phyloP scores from a whole-genome alignment of 2,888 invertebrate species.

The Eupsilia transversa region DNA sequence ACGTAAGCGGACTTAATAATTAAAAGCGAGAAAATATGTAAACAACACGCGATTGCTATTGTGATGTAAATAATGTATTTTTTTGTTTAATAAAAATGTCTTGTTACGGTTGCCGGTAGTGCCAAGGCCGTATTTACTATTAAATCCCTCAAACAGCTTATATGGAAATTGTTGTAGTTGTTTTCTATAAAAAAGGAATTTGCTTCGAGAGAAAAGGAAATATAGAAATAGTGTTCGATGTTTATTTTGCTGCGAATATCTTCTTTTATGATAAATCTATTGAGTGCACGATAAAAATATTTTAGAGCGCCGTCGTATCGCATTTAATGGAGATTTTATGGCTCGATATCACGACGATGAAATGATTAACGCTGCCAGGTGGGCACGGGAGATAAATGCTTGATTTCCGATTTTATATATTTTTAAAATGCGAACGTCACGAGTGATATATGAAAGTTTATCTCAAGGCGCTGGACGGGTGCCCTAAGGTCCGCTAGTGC shows the following conservation, averaged over 20 bases:
- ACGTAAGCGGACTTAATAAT: constrained; percentile 24
- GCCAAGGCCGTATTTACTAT: constrained; percentile 22
- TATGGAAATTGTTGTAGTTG: neutral
- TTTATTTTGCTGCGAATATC: constrained; percentile 24
- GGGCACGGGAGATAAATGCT: constrained; percentile 24
- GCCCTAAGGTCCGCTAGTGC: constrained; percentile 71
- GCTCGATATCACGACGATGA: constrained; percentile 44
- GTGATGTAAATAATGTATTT: constrained; percentile 16
- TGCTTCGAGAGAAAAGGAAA: neutral
- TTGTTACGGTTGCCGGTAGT: constrained; percentile 3
- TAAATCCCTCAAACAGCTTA: constrained; percentile 33
- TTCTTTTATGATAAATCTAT: constrained; percentile 30
- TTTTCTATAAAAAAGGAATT: constrained; percentile 24
- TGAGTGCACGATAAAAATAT: constrained; percentile 35
- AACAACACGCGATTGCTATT: constrained; percentile 13
- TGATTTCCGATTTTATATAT: constrained; percentile 41
- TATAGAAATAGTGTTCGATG: constrained; percentile 10
- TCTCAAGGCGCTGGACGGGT: constrained; percentile 73
- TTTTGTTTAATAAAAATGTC: constrained; percentile 23
- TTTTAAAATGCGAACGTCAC: constrained; percentile 60
- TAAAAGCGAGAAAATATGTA: constrained; percentile 32
- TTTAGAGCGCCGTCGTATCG: constrained; percentile 22
- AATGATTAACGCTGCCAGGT: constrained; percentile 56
- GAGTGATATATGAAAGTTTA: constrained; percentile 62
- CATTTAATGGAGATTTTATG: constrained; percentile 54